Base-by-base conservation (phyloP, 2,113 vertebrate genomes). In the Euleptes europaea region DNA sequence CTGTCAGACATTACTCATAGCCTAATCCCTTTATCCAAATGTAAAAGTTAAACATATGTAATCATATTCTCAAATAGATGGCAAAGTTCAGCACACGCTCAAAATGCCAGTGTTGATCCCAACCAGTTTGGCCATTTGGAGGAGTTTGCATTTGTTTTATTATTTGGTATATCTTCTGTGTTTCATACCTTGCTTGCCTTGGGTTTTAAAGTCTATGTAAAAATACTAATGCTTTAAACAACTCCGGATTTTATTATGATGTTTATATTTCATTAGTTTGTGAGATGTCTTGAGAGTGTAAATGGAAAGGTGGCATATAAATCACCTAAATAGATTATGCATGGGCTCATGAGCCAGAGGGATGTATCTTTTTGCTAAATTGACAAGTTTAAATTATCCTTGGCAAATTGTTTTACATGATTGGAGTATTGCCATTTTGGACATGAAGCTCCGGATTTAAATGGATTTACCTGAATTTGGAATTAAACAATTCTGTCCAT, bases 21-120 rank as follows among this genome's bases (percentile, higher is more conserved):
- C 33, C 38, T 93, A 94, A 94, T 93, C 89, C 85, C 69, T 95
- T 94, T 91, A 92, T 91, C 89, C 91, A 89, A 92, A 95, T 91
- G 70, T 71, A 88, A 78, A 93, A 94, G 54, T 91, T 91, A 94
- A 91, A 93, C 83, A 88, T 40, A 12, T 88, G 91, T 93, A 94
- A 91, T 91, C 83, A 78, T 90, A 92, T 80, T 82, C 88, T 89
- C 10, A 70, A 85, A 88, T 83, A 92, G 89, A 69, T 87, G 86
- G n/a, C 85, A 81, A 76, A 86, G 79, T 87, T 82, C 90, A 84
- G 65, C 70, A 10, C 12, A 0, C 31, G 17, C 21, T 88, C 44
- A 83, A 17, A 90, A 86, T 89, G 31, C 86, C 83, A 89, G 85
- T 73, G 28, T 31, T 15, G 31, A 73, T 84, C 60, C 74, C 82